Evolutionary conservation across 2,797 vertebrate genomes (phyloP).

Genomic region (Tympanoctomys barrerae): DNA sequence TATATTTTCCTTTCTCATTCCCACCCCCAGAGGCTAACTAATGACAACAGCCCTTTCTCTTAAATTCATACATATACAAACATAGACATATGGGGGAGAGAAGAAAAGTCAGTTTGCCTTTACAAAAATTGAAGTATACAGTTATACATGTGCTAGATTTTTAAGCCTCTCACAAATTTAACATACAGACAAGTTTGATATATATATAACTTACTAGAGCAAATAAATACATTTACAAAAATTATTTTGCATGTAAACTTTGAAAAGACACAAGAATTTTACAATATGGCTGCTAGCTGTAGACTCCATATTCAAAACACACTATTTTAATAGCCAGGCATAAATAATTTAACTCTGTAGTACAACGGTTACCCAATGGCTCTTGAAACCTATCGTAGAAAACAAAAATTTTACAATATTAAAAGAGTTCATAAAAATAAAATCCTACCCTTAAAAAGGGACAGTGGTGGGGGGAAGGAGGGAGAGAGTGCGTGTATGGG

Average conservation of each 20-base stretch:
- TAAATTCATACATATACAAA: constrained; percentile 24
- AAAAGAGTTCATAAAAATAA: background rate
- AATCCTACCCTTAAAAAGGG: background rate
- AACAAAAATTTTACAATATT: constrained; percentile 56
- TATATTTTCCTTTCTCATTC: constrained; percentile 36
- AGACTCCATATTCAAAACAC: constrained; percentile 7
- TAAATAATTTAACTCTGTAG: constrained; percentile 43
- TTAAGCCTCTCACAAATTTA: constrained; percentile 47
- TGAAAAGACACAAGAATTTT: constrained; percentile 61
- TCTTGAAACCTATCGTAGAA: constrained; percentile 54
- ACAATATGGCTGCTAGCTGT: constrained; percentile 22
- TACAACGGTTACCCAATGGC: constrained; percentile 42
- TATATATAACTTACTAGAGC: constrained; percentile 21
- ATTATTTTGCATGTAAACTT: constrained; percentile 45
- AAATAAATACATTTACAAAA: constrained; percentile 44
- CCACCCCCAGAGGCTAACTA: background rate
- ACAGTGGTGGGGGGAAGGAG: background rate
- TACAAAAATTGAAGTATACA: constrained; percentile 60
- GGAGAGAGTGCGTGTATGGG: background rate
- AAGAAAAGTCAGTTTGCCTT: constrained; percentile 27
- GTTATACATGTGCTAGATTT: constrained; percentile 33
- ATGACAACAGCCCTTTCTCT: background rate
- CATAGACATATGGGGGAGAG: background rate
- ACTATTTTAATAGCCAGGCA: constrained; percentile 3
- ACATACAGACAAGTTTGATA: constrained; percentile 42